Conservation (phyloP, 2,113 vertebrate species). For the Pontoporia blainvillei region DNA sequence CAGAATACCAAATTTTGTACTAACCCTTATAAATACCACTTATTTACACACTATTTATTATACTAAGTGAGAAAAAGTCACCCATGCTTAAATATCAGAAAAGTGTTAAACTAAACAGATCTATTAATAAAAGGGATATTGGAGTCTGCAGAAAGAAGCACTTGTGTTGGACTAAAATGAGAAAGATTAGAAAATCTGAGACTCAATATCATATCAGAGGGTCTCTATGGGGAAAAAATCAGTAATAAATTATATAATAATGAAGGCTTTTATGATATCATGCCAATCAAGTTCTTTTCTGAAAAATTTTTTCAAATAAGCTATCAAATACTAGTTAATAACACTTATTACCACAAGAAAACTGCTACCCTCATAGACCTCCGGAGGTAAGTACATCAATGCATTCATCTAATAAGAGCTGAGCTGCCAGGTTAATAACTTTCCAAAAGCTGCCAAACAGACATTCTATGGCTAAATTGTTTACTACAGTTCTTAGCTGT, state of each 20-base stretch:
- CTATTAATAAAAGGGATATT: conserved; percentile 20
- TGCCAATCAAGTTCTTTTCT: neutral
- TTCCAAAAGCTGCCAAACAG: neutral
- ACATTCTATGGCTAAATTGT: neutral
- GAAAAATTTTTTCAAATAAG: neutral
- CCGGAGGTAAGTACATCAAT: neutral
- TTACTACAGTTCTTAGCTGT: neutral
- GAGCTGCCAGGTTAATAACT: neutral
- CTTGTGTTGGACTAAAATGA: neutral
- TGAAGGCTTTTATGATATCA: neutral
- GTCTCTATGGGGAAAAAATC: neutral
- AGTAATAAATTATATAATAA: neutral
- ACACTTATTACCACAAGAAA: neutral
- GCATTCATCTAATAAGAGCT: neutral
- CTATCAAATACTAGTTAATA: neutral
- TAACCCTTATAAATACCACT: neutral
- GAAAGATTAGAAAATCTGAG: neutral
- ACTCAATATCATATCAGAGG: neutral
- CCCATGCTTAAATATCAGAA: neutral
- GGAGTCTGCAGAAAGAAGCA: neutral
- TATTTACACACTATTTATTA: neutral
- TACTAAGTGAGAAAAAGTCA: neutral
- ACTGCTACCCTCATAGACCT: neutral
- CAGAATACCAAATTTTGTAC: neutral
- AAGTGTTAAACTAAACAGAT: neutral